These are phyloP conservation scores for Lobophora halterata DNA, from an alignment of 2,888 invertebrate genomes.

Conservation along the genomic window DNA sequence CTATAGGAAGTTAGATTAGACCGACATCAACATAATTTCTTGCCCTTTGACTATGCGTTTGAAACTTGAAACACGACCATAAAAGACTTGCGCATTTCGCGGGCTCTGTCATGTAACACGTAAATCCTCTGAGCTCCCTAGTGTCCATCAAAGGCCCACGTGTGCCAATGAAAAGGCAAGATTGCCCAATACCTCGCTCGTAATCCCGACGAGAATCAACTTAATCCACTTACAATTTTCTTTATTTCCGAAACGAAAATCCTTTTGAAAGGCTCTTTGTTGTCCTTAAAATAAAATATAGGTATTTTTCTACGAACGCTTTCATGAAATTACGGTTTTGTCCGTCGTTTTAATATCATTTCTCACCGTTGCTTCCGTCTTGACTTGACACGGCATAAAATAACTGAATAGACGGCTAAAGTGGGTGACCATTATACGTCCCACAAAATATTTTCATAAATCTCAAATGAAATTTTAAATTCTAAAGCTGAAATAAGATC, in stretches of 20 bases:
- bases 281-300: constrained; percentile 51
- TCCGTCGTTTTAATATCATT: constrained; percentile 44
- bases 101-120: constrained; percentile 42
- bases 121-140: constrained; percentile 54
- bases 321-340: constrained; percentile 48
- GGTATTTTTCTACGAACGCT: constrained; percentile 38
- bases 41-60: constrained; percentile 13
- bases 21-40: no score
- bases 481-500: constrained; percentile 19
- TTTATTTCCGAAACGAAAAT: constrained; percentile 56
- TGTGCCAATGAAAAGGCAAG: constrained; percentile 51
- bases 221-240: constrained; percentile 55
- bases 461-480: constrained; percentile 28
- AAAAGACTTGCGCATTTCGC: constrained; percentile 35
- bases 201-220: constrained; percentile 54
- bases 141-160: constrained; percentile 54
- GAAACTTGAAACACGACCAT: constrained; percentile 9
- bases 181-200: constrained; percentile 50
- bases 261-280: constrained; percentile 56
- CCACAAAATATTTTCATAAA: constrained; percentile 35
- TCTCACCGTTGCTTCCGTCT: constrained; percentile 35
- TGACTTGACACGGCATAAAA: constrained; percentile 36
- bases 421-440: constrained; percentile 35
- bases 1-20: no score
- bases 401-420: constrained; percentile 39